Conservation (phyloP, 64 coral and sea anemone genomes). For the Orbicella faveolata region DNA sequence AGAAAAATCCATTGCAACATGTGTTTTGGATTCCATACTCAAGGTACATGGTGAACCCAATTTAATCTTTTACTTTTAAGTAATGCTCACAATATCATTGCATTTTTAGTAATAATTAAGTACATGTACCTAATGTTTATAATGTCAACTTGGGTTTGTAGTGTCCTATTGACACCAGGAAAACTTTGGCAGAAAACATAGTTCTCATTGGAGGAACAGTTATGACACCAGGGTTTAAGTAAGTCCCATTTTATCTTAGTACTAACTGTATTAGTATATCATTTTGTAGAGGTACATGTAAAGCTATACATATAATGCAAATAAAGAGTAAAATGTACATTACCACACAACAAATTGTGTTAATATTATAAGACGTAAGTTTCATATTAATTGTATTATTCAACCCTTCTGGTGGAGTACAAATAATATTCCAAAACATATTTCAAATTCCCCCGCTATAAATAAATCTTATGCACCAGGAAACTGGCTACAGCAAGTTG, state of each 20-base stretch:
- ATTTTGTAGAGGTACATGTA: too few relatives aligned
- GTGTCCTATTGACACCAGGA: slow-evolving; percentile 94
- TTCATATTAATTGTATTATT: too few relatives aligned
- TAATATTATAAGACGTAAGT: too few relatives aligned
- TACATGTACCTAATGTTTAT: not conserved
- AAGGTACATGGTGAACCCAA: slow-evolving; percentile 9
- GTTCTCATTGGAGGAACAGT: slow-evolving; percentile 91
- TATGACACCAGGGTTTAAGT: slow-evolving; percentile 98
- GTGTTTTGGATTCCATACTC: slow-evolving; percentile 78
- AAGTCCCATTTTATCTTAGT: slow-evolving; percentile 13
- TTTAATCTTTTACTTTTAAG: not conserved
- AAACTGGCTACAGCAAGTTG: too few relatives aligned
- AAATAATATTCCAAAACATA: too few relatives aligned
- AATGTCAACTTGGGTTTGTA: slow-evolving; percentile 7
- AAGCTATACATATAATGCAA: too few relatives aligned
- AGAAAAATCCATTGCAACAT: slow-evolving; percentile 90
- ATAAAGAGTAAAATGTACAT: too few relatives aligned
- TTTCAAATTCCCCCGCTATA: too few relatives aligned
- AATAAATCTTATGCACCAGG: too few relatives aligned
- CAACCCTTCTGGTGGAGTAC: too few relatives aligned
- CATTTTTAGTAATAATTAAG: not conserved
- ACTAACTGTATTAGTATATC: too few relatives aligned
- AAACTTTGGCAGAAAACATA: slow-evolving; percentile 89
- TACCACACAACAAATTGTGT: too few relatives aligned
- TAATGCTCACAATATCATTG: not conserved